Evolutionary conservation across 64 coral and sea anemone species (phyloP).

Genomic region (Montipora sp.): DNA sequence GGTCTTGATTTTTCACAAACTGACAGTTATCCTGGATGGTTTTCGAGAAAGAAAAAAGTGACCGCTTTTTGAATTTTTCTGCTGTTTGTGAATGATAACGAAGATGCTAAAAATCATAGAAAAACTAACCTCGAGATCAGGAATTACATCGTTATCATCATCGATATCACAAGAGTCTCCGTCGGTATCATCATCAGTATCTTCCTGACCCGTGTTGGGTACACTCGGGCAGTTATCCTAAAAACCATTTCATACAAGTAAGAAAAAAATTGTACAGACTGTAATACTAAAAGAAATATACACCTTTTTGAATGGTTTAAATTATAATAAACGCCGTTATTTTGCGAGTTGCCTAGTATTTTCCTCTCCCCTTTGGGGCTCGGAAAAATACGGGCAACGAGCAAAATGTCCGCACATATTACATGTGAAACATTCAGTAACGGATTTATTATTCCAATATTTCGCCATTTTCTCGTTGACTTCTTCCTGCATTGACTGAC

Average conservation of each 20-base stretch:
- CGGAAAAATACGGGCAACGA: no score
- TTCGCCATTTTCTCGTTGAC: no score
- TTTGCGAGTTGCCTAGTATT: no score
- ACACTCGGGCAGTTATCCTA: slow-evolving; percentile 78
- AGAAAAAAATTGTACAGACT: background rate
- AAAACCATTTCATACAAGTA: background rate
- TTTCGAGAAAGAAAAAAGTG: background rate
- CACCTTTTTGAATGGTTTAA: no score
- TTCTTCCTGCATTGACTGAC: no score
- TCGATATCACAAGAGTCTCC: slow-evolving; percentile 80
- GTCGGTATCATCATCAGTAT: slow-evolving; percentile 69
- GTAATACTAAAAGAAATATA: no score
- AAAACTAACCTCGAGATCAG: slow-evolving; percentile 41
- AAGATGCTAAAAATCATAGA: background rate
- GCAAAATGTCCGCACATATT: no score
- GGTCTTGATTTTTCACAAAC: slow-evolving; percentile 42
- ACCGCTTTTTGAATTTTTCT: background rate
- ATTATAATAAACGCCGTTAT: no score
- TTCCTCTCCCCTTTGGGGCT: no score
- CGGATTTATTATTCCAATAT: no score
- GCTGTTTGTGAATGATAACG: no score
- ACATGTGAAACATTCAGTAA: no score
- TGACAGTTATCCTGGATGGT: slow-evolving; percentile 27
- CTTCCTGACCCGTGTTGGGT: slow-evolving; percentile 75
- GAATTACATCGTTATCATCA: slow-evolving; percentile 75